Evolutionary conservation across 2,888 invertebrate genomes (phyloP).

Genomic region (Dichetophora obliterata): DNA sequence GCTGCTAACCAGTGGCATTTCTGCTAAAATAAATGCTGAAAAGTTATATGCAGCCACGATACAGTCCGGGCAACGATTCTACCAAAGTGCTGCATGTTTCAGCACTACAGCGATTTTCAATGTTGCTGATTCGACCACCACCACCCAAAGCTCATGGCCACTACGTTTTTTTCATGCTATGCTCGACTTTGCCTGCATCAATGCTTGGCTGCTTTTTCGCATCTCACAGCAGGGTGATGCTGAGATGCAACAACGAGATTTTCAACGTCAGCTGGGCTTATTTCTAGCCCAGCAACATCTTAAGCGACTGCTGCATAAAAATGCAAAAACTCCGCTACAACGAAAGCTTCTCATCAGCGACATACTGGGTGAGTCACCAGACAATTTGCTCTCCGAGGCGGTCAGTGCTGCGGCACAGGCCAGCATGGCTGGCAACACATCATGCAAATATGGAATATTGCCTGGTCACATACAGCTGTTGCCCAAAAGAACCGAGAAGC

Average conservation of each 20-base stretch:
- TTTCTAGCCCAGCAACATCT: conserved; percentile 60
- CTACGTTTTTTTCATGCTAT: conserved; percentile 54
- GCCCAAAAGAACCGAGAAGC: conserved; percentile 55
- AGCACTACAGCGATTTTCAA: conserved; percentile 8
- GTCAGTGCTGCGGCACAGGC: conserved; percentile 45
- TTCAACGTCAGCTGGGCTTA: conserved; percentile 59
- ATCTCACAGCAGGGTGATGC: conserved; percentile 56
- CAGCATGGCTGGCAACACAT: conserved; percentile 48
- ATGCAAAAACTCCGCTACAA: conserved; percentile 53
- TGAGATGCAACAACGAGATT: conserved; percentile 55
- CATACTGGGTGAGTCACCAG: conserved; percentile 57
- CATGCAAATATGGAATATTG: conserved; percentile 44
- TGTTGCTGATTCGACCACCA: background rate
- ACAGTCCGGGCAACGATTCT: conserved; percentile 47
- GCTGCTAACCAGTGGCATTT: conserved; percentile 52
- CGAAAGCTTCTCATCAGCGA: conserved; percentile 60
- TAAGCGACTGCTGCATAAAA: conserved; percentile 55
- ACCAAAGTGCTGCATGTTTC: conserved; percentile 43
- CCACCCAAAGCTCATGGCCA: conserved; percentile 36
- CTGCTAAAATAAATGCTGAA: conserved; percentile 47
- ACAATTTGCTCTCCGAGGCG: conserved; percentile 54
- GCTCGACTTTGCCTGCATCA: conserved; percentile 55
- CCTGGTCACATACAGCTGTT: conserved; percentile 53
- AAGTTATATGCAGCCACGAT: conserved; percentile 48
- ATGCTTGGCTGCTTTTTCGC: conserved; percentile 59